Evolutionary conservation across 2,113 vertebrate genomes (phyloP).

Genomic region (Sander vitreus): DNA sequence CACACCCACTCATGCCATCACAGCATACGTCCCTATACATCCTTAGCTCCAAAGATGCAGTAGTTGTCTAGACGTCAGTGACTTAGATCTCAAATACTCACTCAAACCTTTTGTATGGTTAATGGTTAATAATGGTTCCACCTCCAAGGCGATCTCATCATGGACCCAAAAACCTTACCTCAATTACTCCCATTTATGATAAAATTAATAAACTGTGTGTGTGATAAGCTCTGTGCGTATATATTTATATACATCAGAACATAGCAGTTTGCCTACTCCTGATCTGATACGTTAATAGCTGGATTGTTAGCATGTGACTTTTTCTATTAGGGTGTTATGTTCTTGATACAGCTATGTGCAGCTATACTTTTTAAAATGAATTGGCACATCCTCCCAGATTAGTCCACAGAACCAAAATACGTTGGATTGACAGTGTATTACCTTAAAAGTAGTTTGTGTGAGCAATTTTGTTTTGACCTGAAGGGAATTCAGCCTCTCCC

Average conservation of each 20-base stretch:
- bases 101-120: slow-evolving; percentile 49
- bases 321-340: slow-evolving; percentile 69
- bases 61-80: slow-evolving; percentile 33
- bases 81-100: slow-evolving; percentile 42
- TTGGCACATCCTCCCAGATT: slow-evolving; percentile 63
- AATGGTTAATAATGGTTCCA: slow-evolving; percentile 56
- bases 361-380: slow-evolving; percentile 63
- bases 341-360: slow-evolving; percentile 71
- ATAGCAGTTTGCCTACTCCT: slow-evolving; percentile 70
- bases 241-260: slow-evolving; percentile 77
- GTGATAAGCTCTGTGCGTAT: slow-evolving; percentile 67
- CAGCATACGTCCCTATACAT: slow-evolving; percentile 22
- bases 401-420: slow-evolving; percentile 49
- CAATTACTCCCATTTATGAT: slow-evolving; percentile 71
- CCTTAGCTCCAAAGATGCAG: slow-evolving; percentile 47
- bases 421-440: slow-evolving; percentile 25
- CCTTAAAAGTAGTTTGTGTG: slow-evolving; percentile 28
- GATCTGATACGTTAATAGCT: slow-evolving; percentile 76
- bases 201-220: slow-evolving; percentile 64
- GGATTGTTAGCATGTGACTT: slow-evolving; percentile 77
- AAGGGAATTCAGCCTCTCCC: slow-evolving; percentile 52
- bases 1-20: slow-evolving; percentile 41
- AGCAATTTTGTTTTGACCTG: slow-evolving; percentile 40
- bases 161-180: slow-evolving; percentile 72
- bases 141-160: slow-evolving; percentile 52